A percentile compares a stretch with the other conserved stretches of the same genome.
Evolutionary conservation across 2,888 invertebrate species (phyloP).

Genomic region (Dermolepida albohirtum): DNA sequence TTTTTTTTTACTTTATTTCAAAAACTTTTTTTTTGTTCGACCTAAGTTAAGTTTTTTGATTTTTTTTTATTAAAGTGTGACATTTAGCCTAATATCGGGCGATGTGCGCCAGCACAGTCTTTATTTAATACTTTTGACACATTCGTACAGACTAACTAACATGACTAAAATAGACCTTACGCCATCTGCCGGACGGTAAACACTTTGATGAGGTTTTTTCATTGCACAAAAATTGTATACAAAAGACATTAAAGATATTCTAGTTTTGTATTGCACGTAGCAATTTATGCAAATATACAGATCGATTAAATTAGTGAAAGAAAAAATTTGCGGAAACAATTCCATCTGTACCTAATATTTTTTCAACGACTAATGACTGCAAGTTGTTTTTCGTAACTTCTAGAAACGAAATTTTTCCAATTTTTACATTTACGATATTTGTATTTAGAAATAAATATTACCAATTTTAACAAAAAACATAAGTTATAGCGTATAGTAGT

Average conservation of each 20-base stretch:
- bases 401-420: no score
- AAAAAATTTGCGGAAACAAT: no score
- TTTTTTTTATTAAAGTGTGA: constrained; percentile 52
- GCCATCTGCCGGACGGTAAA: constrained; percentile 37
- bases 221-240: constrained; percentile 24
- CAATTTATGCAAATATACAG: not conserved
- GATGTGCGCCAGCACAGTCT: constrained; percentile 66
- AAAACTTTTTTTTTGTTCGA: constrained; percentile 54
- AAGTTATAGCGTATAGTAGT: no score
- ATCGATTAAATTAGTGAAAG: no score
- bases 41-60: constrained; percentile 52
- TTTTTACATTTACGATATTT: no score
- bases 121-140: constrained; percentile 67
- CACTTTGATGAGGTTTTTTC: constrained; percentile 4
- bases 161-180: constrained; percentile 53
- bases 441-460: no score
- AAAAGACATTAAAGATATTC: not conserved
- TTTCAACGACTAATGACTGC: no score
- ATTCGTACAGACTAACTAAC: constrained; percentile 62
- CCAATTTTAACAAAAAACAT: no score
- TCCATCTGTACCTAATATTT: no score
- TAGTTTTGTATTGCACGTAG: constrained; percentile 22
- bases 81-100: constrained; percentile 64
- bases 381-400: no score
- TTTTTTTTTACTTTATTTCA: constrained; percentile 50